phyloP scores from a whole-genome alignment of 2,113 vertebrate genomes.

The Nothoprocta perdicaria region DNA sequence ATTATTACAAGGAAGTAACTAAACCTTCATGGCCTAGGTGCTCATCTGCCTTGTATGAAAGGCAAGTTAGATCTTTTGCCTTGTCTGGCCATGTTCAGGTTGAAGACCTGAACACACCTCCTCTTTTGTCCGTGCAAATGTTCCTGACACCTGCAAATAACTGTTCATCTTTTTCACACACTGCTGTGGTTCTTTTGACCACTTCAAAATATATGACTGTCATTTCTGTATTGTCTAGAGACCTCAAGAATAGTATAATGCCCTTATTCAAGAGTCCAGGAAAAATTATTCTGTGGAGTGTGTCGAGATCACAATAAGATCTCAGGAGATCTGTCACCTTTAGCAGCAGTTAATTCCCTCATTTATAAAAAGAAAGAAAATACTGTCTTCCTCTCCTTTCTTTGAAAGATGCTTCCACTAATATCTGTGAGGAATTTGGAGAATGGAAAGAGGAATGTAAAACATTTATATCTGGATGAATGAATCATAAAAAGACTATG shows the following conservation, averaged over 20 bases:
- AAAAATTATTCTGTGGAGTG: not conserved
- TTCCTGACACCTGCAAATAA: not conserved
- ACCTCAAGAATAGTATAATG: not conserved
- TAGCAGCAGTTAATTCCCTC: not conserved
- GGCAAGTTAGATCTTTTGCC: not conserved
- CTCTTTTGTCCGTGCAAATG: not conserved
- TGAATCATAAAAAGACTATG: not conserved
- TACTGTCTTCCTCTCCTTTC: not conserved
- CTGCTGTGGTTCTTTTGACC: fast-evolving
- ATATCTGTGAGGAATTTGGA: not conserved
- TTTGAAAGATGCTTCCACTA: not conserved
- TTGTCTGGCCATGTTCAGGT: not conserved
- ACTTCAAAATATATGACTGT: not conserved
- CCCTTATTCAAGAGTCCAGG: fast-evolving
- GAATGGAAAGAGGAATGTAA: not conserved
- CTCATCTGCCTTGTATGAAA: not conserved
- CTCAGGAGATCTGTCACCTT: not conserved
- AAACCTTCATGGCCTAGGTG: not conserved
- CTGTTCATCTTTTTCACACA: not conserved
- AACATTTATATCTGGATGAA: fast-evolving
- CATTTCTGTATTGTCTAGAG: not conserved
- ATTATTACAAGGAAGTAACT: not conserved
- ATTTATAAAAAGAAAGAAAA: not conserved
- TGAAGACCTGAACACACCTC: not conserved
- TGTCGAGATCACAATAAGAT: not conserved